phyloP scores from a whole-genome alignment of 2,797 vertebrate species.

The Protosalanx chinensis region DNA sequence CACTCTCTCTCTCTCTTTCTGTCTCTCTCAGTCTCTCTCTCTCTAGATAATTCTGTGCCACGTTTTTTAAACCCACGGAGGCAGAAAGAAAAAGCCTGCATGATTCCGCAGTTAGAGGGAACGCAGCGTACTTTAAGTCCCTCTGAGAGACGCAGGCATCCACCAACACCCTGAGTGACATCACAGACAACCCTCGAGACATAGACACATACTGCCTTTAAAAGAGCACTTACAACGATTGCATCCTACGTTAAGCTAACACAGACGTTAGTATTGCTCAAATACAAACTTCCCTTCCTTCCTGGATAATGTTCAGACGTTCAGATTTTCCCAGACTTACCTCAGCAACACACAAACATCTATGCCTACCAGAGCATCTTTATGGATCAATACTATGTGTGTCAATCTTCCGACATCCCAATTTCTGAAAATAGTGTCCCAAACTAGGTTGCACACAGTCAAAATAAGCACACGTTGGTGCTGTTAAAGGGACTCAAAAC shows the following conservation, averaged over 20 bases:
- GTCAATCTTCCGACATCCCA: neutral
- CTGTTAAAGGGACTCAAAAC: neutral
- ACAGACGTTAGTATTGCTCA: neutral
- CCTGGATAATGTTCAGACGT: neutral
- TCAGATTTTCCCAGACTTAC: neutral
- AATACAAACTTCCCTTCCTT: neutral
- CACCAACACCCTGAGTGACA: slow-evolving; percentile 8
- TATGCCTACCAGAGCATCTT: neutral
- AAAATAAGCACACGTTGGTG: neutral
- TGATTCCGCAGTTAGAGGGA: slow-evolving; percentile 29
- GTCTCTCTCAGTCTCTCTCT: neutral
- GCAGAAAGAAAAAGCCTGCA: slow-evolving; percentile 16
- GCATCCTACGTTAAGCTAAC: neutral
- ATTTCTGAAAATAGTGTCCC: neutral
- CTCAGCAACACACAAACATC: neutral
- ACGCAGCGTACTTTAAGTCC: slow-evolving; percentile 25
- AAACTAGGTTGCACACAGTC: slow-evolving; percentile 2
- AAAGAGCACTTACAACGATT: neutral
- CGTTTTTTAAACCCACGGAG: slow-evolving; percentile 19
- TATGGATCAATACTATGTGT: neutral
- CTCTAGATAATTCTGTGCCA: neutral
- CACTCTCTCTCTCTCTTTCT: neutral
- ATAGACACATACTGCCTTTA: slow-evolving; percentile 2
- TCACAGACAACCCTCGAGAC: slow-evolving; percentile 5
- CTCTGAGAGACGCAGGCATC: slow-evolving; percentile 13